Evolutionary conservation across 92 coral and sea anemone species (phyloP).

Genomic region (Hydrozoanthus gracilis): DNA sequence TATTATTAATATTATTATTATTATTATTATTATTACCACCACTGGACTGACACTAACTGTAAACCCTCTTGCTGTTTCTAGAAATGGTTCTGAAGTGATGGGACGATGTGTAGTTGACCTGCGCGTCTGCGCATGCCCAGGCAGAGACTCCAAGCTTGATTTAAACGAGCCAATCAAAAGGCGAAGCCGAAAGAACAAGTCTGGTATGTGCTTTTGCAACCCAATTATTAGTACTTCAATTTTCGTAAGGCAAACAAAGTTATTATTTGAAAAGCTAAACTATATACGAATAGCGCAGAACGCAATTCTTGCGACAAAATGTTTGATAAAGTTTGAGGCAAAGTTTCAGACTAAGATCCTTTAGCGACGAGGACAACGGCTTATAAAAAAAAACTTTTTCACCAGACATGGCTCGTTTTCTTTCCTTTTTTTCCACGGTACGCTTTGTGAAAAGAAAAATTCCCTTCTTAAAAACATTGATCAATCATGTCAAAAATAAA

Average conservation of each 20-base stretch:
- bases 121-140: constrained; percentile 99
- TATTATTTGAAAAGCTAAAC: neutral
- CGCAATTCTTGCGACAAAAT: no score
- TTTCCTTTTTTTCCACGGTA: no score
- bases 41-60: no score
- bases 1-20: neutral
- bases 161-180: constrained; percentile 78
- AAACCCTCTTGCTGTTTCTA: neutral
- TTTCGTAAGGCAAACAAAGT: neutral
- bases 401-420: no score
- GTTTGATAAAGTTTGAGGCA: no score
- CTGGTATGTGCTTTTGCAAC: constrained; percentile 21
- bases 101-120: constrained; percentile 91
- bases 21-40: neutral
- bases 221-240: no score
- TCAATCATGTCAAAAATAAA: no score
- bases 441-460: no score
- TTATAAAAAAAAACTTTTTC: no score
- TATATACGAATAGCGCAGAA: neutral
- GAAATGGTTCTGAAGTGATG: constrained; percentile 73
- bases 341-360: no score
- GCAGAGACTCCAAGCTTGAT: constrained; percentile 94
- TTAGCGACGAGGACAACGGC: no score
- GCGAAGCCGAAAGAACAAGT: constrained; percentile 74
- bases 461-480: no score